Evolutionary conservation across 2,797 vertebrate genomes (phyloP), one percentile per base, ranked within the genome.

Genomic region (Arrhamphus sclerolepis): DNA sequence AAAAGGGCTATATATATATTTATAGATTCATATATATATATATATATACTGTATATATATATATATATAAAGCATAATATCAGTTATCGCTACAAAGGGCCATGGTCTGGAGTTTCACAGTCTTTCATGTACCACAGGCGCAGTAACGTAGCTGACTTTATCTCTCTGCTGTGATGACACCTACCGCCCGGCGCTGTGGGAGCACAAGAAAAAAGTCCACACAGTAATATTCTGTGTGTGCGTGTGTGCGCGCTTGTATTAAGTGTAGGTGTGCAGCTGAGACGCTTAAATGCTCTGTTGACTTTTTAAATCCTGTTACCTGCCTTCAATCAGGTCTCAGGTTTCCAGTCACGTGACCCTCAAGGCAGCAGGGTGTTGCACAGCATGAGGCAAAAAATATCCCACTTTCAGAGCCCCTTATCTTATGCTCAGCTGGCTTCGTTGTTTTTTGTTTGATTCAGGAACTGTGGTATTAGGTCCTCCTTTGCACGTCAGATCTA

Each of bases 51-150:
- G n/a, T 19, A n/a, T n/a, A n/a, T n/a, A n/a, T n/a, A n/a, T 31
- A 70, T 72, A 77, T 78, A 85, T 72, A 80, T 78, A 83, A 82
- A 88, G 78, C 77, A 79, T 84, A 75, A 66, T 72, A 69, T 82
- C 63, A 61, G 71, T 80, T 53, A 40, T 90, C 83, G 87, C 87
- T 91, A 89, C 87, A 89, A 87, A 85, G 83, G 87, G 86, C 89
- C 86, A 83, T 48, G 76, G 56, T 89, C 89, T 89, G 87, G 88
- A 88, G 85, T 87, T 86, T 83, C 82, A 87, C 83, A 87, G 88
- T 89, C 82, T 89, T 81, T 82, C 70, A 73, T 72, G 76, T 78
- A 78, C 75, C 80, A 72, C 75, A 73, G 72, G 72, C 26, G 61
- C 73, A 53, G 63, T 55, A 75, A 69, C 72, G 60, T 75, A 42